Conservation (phyloP, 2,113 vertebrate species). For the Chaenogobius annularis region DNA sequence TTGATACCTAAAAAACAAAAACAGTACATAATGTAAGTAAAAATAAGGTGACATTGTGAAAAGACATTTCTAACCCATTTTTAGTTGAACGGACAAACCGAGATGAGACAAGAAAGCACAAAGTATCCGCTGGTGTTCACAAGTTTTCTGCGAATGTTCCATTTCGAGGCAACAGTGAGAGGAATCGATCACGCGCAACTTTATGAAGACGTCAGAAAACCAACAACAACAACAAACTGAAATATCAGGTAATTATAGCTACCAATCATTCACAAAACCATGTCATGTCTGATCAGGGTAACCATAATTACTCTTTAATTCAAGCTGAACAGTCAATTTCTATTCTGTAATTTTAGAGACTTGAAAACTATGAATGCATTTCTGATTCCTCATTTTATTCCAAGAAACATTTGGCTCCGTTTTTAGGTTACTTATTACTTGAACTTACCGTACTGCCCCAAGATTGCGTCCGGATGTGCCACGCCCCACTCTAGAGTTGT, state of each 20-base stretch:
- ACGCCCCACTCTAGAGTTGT: neutral
- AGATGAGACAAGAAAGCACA: conserved; percentile 60
- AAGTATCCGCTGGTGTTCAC: conserved; percentile 77
- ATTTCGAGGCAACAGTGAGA: conserved; percentile 19
- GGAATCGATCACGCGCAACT: neutral
- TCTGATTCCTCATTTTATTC: too few species aligned
- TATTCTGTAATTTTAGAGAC: neutral
- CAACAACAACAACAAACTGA: too few species aligned
- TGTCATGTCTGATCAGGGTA: too few species aligned
- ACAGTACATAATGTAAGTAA: conserved; percentile 14
- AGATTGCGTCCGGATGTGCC: too few species aligned
- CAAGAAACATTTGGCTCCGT: neutral
- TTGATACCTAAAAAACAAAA: conserved; percentile 20
- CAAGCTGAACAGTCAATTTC: too few species aligned
- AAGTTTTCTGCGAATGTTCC: conserved; percentile 50
- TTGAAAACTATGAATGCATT: too few species aligned
- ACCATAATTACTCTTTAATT: too few species aligned
- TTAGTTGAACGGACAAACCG: conserved; percentile 69
- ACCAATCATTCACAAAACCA: too few species aligned
- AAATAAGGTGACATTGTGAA: conserved; percentile 15
- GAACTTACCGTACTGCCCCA: neutral
- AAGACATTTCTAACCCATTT: conserved; percentile 33
- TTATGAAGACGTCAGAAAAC: too few species aligned
- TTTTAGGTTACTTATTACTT: neutral
- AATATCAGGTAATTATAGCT: too few species aligned